A percentile compares a stretch with the other conserved stretches of the same genome.
These are phyloP conservation scores for Aplysia californica DNA, from an alignment of 1,140 invertebrate species.

Conservation along the genomic window DNA sequence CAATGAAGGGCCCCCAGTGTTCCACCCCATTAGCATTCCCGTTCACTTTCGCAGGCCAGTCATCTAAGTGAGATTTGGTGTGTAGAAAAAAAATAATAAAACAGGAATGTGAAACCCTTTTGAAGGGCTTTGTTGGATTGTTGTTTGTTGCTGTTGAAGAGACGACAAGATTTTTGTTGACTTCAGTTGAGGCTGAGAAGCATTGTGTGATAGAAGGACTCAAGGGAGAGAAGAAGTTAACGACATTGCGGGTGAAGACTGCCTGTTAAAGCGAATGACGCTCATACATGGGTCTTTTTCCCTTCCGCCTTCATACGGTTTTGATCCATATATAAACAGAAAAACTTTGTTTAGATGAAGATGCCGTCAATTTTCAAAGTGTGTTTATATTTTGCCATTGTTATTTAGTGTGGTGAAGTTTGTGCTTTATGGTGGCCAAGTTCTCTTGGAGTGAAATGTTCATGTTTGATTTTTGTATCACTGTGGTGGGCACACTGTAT, in stretches of 20 bases:
- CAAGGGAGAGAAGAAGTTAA: not conserved
- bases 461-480: too few species aligned
- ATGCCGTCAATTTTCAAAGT: too few species aligned
- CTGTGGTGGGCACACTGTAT: too few species aligned
- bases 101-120: not conserved
- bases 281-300: too few species aligned
- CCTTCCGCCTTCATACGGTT: too few species aligned
- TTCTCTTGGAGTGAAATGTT: too few species aligned
- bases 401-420: too few species aligned
- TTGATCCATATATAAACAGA: too few species aligned
- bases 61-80: slow-evolving; percentile 37
- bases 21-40: slow-evolving; percentile 81
- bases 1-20: slow-evolving; percentile 71
- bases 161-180: not conserved
- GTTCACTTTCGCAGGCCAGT: slow-evolving; percentile 55
- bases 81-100: slow-evolving; percentile 6
- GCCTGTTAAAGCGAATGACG: too few species aligned
- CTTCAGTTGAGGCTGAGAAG: not conserved
- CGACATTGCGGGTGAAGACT: not conserved
- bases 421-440: too few species aligned
- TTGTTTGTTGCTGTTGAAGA: not conserved
- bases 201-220: not conserved
- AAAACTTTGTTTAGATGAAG: too few species aligned
- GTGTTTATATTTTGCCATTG: too few species aligned
- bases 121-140: not conserved